Conservation (phyloP, 1,140 invertebrate species). For the Whitmania pigra region DNA sequence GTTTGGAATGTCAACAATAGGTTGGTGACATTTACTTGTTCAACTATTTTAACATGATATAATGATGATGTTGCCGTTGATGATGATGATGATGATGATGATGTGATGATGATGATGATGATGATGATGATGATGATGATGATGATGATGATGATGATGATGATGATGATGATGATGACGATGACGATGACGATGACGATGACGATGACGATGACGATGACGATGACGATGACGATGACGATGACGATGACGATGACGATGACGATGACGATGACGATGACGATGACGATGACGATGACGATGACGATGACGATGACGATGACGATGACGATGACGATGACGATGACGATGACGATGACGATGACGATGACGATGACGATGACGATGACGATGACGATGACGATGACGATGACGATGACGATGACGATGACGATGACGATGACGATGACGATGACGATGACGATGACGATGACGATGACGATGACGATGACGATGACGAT, state of each 20-base stretch:
- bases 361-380: conserved; percentile 2
- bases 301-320: background rate
- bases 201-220: background rate
- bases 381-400: conserved; percentile 3
- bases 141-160: background rate
- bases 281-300: background rate
- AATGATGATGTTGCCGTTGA: background rate
- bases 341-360: background rate
- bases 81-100: background rate
- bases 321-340: background rate
- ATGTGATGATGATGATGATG: background rate
- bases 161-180: background rate
- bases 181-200: background rate
- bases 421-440: background rate
- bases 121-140: background rate
- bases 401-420: background rate
- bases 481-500: too few species aligned
- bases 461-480: too few species aligned
- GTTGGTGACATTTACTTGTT: too few species aligned
- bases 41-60: too few species aligned
- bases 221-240: background rate
- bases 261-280: background rate
- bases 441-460: too few species aligned
- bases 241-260: background rate
- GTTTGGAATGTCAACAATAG: too few species aligned